Evolutionary conservation across 1,140 invertebrate species (phyloP).

Genomic region (Aporrectodea caliginosa): DNA sequence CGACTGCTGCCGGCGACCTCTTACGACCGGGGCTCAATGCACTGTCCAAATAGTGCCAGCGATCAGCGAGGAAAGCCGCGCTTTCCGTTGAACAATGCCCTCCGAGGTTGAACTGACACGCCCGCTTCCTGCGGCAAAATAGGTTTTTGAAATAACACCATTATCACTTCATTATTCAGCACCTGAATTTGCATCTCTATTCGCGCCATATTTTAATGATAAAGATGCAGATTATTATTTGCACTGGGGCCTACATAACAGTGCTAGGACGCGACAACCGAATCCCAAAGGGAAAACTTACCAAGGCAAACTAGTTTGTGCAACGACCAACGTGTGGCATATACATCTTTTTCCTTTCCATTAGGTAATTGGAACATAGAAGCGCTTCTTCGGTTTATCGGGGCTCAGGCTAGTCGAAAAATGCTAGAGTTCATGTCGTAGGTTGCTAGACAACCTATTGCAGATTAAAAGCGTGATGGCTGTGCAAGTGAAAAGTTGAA

Average conservation of each 20-base stretch:
- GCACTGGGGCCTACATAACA: background rate
- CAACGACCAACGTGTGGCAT: no score
- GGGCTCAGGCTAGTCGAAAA: no score
- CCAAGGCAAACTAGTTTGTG: no score
- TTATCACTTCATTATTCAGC: background rate
- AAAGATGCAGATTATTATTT: background rate
- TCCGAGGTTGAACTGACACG: conserved; percentile 37
- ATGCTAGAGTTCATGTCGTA: no score
- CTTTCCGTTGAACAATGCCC: conserved; percentile 38
- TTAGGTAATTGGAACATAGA: no score
- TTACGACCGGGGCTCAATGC: conserved; percentile 37
- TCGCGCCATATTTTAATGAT: background rate
- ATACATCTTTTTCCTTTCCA: no score
- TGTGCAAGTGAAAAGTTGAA: no score
- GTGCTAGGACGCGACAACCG: background rate
- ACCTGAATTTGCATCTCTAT: background rate
- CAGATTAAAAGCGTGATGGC: no score
- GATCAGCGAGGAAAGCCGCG: conserved; percentile 36
- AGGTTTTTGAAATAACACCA: background rate
- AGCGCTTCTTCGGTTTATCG: no score
- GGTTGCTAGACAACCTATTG: no score
- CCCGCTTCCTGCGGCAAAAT: conserved; percentile 36
- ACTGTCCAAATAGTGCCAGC: conserved; percentile 38
- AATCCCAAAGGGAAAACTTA: background rate
- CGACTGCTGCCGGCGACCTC: background rate